These are phyloP conservation scores for Amblyraja radiata DNA, from an alignment of 2,797 vertebrate genomes.

Conservation along the genomic window DNA sequence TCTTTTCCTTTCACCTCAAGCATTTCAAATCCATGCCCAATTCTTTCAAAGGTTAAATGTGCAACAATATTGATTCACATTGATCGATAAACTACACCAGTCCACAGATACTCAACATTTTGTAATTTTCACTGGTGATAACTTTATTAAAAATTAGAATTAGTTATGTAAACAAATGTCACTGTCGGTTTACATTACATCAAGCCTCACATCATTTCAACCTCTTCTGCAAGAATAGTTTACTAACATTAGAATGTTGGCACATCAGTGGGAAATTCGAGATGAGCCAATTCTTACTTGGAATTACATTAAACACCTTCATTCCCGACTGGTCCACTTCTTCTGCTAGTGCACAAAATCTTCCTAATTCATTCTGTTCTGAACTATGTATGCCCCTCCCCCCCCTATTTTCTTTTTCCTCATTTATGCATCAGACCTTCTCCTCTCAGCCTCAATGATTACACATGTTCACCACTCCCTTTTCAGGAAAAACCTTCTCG, in stretches of 20 bases:
- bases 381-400: no score
- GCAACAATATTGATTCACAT: not conserved
- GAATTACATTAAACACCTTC: not conserved
- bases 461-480: not conserved
- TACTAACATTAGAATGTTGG: not conserved
- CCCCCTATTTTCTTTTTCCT: not conserved
- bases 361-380: not conserved
- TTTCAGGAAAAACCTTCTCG: not conserved
- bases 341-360: not conserved
- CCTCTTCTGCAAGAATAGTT: not conserved
- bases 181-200: not conserved
- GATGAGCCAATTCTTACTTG: not conserved
- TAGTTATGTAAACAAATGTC: not conserved
- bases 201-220: not conserved
- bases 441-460: not conserved
- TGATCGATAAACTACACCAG: not conserved
- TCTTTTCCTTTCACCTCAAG: not conserved
- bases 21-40: not conserved
- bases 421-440: not conserved
- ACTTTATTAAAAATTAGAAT: conserved; percentile 1
- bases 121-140: not conserved
- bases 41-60: not conserved
- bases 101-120: not conserved
- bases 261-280: no score
- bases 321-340: not conserved